phyloP scores from a whole-genome alignment of 92 coral and sea anemone genomes.

The Desmophyllum pertusum region DNA sequence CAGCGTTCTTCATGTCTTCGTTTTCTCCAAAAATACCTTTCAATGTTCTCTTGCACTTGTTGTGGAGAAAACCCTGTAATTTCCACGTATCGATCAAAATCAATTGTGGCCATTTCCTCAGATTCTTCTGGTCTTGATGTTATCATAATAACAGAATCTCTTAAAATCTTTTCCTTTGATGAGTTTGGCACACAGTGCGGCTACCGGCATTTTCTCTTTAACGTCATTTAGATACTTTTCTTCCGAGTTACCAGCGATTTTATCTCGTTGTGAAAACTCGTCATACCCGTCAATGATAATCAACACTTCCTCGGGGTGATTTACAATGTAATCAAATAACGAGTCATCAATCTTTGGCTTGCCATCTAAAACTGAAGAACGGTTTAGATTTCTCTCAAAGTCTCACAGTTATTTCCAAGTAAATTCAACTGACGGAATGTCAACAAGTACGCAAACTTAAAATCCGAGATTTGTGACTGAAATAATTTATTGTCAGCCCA shows the following conservation, averaged over 20 bases:
- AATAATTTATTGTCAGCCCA: constrained; percentile 46
- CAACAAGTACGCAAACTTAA: constrained; percentile 43
- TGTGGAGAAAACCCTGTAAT: constrained; percentile 61
- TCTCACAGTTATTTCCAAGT: not conserved
- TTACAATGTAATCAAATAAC: constrained; percentile 26
- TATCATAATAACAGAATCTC: constrained; percentile 36
- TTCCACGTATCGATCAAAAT: constrained; percentile 53
- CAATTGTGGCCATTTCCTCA: constrained; percentile 25
- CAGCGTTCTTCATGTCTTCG: constrained; percentile 24
- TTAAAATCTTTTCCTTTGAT: constrained; percentile 45
- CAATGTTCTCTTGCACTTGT: constrained; percentile 54
- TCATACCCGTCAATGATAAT: constrained; percentile 60
- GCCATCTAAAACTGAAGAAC: not conserved
- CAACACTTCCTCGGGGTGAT: constrained; percentile 41
- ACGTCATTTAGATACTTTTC: constrained; percentile 37
- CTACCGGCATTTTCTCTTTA: constrained; percentile 45
- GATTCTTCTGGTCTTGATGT: constrained; percentile 69
- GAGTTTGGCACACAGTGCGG: constrained; percentile 53
- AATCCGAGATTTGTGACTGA: not conserved
- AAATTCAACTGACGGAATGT: constrained; percentile 48
- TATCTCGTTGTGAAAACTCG: constrained; percentile 42
- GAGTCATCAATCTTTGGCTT: not conserved
- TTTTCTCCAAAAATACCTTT: constrained; percentile 40
- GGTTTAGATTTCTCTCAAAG: not conserved
- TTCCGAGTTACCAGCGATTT: not conserved